Base-by-base conservation (phyloP, 2,888 invertebrate species). In the Polylopha cassiicola region DNA sequence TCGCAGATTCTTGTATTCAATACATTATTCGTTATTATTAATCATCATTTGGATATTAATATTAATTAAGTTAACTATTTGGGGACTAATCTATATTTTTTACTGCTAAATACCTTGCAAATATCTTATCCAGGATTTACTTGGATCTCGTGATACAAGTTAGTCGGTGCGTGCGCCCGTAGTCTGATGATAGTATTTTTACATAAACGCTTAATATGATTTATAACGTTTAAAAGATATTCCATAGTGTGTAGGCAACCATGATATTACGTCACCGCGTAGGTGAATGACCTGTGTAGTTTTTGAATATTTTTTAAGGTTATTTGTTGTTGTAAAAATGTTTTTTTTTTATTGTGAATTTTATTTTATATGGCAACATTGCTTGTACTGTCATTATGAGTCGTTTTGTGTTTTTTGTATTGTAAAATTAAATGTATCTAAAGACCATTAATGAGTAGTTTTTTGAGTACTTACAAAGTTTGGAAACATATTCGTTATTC, bases 201-300 rank as follows among this genome's bases (percentile, higher is more conserved):
- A 61, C 60, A 61, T 65, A 56, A 61, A 70, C 66, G 72, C 69
- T 72, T 73, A 68, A 43, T 50, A 58, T 69, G 39, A 29, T 39
- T 41, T 65, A 59, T 49, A 58, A 53, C 56, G 47, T 55, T 57
- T 61, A 61, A 43, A 43, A 36, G 62, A 65, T 71, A 71, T 72
- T 74, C 67, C 66, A 63, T 71, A 67, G 61, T 59, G 58, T 60
- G 63, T 58, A 63, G 60, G 37, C 28, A 21, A 23, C 26, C n/a
- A 24, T 39, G 38, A 29, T 34, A 41, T 37, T 44, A 37, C 36
- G 9, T 26, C 58, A 58, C 51, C 54, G 57, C 51, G 61, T 73
- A 72, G 65, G 71, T 67, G 69, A 68, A 73, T 59, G 65, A 27
- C 41, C 44, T 23, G 20, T 15, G 41, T 44, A 44, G 44, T 21